phyloP scores from a whole-genome alignment of 2,113 vertebrate species.

The Setophaga kirtlandii region DNA sequence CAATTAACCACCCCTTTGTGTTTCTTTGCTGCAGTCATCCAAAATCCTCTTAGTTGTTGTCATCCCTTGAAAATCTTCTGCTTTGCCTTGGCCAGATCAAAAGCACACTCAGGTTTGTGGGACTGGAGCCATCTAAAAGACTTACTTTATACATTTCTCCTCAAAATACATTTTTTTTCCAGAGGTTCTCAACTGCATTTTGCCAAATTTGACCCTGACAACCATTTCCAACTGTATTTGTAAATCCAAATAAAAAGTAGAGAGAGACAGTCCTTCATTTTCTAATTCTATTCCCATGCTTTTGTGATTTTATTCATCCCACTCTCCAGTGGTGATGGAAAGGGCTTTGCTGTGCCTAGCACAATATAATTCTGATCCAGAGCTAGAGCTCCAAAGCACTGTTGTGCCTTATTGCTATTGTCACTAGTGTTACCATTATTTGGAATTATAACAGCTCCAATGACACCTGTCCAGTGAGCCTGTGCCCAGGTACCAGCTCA shows the following conservation, averaged over 20 bases:
- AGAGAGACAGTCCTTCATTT: background rate
- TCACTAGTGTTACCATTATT: background rate
- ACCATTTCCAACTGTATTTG: background rate
- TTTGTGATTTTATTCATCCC: background rate
- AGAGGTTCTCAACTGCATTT: background rate
- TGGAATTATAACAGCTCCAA: background rate
- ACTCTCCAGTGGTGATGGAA: background rate
- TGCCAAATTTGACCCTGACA: background rate
- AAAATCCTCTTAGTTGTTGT: background rate
- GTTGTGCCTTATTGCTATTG: background rate
- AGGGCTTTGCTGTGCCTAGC: background rate
- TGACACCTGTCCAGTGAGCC: background rate
- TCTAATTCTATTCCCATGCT: background rate
- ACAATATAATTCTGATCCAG: background rate
- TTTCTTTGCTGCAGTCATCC: background rate
- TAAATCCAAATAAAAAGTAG: background rate
- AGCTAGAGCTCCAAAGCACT: background rate
- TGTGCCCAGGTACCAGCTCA: background rate
- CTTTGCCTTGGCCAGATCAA: background rate
- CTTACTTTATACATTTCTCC: background rate
- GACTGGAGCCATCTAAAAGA: background rate
- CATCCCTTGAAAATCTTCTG: background rate
- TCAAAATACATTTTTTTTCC: background rate
- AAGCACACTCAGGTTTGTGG: background rate
- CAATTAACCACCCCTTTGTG: constrained; percentile 50